Evolutionary conservation across 2,797 vertebrate genomes (phyloP).

Genomic region (Pithecia hirsuta): DNA sequence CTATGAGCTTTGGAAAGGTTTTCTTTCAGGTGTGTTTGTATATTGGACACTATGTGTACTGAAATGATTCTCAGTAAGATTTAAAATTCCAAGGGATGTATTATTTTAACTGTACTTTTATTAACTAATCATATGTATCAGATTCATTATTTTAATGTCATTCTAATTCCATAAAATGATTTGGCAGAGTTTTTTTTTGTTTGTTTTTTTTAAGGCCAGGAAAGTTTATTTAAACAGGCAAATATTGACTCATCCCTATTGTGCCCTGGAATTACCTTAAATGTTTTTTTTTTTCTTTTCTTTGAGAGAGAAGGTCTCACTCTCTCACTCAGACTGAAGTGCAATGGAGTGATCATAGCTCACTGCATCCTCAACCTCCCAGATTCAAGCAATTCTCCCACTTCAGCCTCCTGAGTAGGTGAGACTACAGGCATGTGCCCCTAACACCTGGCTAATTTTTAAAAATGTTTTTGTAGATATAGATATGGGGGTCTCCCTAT

Average conservation of each 20-base stretch:
- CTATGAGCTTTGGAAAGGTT: not conserved
- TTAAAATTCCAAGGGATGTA: not conserved
- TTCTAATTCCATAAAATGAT: not conserved
- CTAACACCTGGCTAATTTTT: not conserved
- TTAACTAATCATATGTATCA: conserved; percentile 12
- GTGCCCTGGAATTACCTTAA: not conserved
- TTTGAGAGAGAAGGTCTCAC: not conserved
- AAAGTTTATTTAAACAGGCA: conserved; percentile 10
- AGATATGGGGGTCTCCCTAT: not conserved
- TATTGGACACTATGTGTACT: not conserved
- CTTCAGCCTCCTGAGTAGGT: not conserved
- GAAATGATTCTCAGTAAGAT: not conserved
- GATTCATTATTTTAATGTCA: conserved; percentile 38
- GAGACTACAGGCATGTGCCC: not conserved
- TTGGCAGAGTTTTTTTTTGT: not conserved
- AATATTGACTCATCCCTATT: not conserved
- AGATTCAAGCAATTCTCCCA: not conserved
- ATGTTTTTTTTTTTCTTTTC: not conserved
- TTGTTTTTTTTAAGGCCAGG: not conserved
- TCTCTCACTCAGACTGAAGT: not conserved
- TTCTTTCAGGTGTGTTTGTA: not conserved
- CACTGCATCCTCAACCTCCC: not conserved
- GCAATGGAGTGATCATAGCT: not conserved
- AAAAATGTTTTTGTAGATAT: not conserved
- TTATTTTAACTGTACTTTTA: conserved; percentile 20